Evolutionary conservation across 2,797 vertebrate genomes (phyloP), one percentile per base, ranked within the genome.

Genomic region (Manis pentadactyla): DNA sequence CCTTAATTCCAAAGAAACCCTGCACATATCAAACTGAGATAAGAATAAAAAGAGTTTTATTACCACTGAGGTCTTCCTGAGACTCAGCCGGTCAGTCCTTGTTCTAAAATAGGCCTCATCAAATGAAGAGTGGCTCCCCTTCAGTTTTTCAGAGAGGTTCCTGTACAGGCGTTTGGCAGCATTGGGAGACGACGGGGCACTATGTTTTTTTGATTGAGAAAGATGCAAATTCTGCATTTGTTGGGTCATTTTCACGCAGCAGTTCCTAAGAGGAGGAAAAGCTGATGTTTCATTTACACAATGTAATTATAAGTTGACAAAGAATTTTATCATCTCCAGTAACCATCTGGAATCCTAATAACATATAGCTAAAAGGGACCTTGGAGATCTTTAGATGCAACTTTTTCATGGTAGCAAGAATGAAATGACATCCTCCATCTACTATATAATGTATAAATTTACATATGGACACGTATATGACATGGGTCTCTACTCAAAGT

Each of bases 81-180:
- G 99, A 89, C 99, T 99, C 71, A 99, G 99, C 10, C 99, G 99
- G 68, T 99, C 99, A 0, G 99, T 98, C 96, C 99, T 99, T 18
- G 99, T 99, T 73, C 99, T 98, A 98, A 99, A 99, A 93, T 99
- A 99, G 0, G 99, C 98, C 61, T 99, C 99, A 0, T 99, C 99
- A 0, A 99, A 99, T 17, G 99, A 99, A 0, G 99, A 99, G 51
- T 99, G 99, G 97, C 99, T 99, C 13, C 99, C 99, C 90, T 99
- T 99, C 23, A 99, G 98, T 98, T 99, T 99, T 98, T 99, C 99
- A 0, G 99, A 99, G 39, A 99, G 99, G 98, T 99, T 99, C 61
- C 99, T 97, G 97, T 99, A 99, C 9, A 99, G 99, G 3, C 99
- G 99, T 97, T 99, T 99, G 87, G 99, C 99, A 0, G 99, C 99